A percentile compares a stretch with the other conserved stretches of the same genome.
These are phyloP conservation scores for Karalla daura DNA, from an alignment of 2,797 vertebrate species.

Conservation along the genomic window DNA sequence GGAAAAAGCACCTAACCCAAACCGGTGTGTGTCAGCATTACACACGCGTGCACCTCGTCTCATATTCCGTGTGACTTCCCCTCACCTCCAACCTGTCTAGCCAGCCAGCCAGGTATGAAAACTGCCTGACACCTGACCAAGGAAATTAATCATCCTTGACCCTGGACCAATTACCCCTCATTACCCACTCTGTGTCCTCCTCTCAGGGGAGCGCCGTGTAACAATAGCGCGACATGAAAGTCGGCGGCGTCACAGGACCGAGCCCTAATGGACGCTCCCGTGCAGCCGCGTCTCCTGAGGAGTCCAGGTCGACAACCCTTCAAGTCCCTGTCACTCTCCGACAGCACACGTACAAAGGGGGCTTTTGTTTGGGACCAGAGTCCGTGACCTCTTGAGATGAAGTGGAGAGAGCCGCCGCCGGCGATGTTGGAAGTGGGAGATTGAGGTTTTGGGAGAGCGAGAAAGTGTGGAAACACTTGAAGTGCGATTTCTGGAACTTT, in stretches of 20 bases:
- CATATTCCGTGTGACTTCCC: conserved; percentile 52
- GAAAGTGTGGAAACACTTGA: conserved; percentile 1
- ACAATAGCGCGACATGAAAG: conserved; percentile 79
- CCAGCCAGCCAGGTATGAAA: conserved; percentile 78
- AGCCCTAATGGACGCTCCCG: conserved; percentile 74
- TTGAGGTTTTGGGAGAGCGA: conserved; percentile 12
- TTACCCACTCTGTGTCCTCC: conserved; percentile 74
- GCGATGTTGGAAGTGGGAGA: conserved; percentile 27
- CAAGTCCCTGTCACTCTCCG: conserved; percentile 72
- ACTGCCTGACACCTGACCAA: conserved; percentile 78
- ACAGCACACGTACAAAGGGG: conserved; percentile 71
- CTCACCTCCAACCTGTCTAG: conserved; percentile 56
- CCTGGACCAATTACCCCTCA: conserved; percentile 84
- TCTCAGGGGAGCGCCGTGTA: conserved; percentile 69
- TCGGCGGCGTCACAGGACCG: conserved; percentile 49
- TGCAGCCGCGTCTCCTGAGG: conserved; percentile 57
- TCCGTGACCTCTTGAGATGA: conserved; percentile 64
- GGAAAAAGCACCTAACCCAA: too few relatives aligned
- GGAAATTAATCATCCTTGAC: conserved; percentile 88
- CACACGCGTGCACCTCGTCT: conserved; percentile 46
- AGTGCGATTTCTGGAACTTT: neutral
- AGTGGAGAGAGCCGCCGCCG: conserved; percentile 43
- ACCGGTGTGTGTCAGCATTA: too few relatives aligned
- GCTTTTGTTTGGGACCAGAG: conserved; percentile 69
- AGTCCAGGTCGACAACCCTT: conserved; percentile 70